These are phyloP conservation scores for Podarcis siculus DNA, from an alignment of 2,797 vertebrate species.

Conservation along the genomic window DNA sequence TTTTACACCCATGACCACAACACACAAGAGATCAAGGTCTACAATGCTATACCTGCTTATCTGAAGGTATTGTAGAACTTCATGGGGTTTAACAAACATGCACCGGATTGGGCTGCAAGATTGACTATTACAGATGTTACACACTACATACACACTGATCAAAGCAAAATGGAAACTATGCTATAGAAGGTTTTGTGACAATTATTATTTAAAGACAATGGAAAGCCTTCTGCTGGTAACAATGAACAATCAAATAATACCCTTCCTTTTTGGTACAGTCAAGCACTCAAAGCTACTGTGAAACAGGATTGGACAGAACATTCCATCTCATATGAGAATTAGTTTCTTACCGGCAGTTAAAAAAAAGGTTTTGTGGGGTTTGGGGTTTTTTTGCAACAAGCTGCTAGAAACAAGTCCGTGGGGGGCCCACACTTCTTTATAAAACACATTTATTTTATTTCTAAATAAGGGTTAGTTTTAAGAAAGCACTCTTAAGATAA, in stretches of 20 bases:
- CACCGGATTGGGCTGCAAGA: background rate
- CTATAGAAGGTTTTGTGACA: conserved; percentile 66
- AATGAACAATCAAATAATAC: conserved; percentile 61
- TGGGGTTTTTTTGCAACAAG: conserved; percentile 58
- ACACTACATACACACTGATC: conserved; percentile 48
- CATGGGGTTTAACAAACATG: conserved; percentile 6
- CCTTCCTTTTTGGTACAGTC: conserved; percentile 67
- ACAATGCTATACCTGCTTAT: background rate
- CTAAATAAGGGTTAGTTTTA: conserved; percentile 21
- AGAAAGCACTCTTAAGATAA: conserved; percentile 50
- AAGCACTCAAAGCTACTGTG: conserved; percentile 68
- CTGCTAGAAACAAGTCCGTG: conserved; percentile 62
- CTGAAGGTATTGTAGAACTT: background rate
- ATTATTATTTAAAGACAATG: conserved; percentile 75
- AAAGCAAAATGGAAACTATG: conserved; percentile 47
- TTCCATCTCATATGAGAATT: conserved; percentile 73
- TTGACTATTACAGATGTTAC: conserved; percentile 43
- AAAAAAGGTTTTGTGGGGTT: conserved; percentile 41
- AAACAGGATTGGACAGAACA: conserved; percentile 70
- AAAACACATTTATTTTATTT: conserved; percentile 44
- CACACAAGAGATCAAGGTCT: background rate
- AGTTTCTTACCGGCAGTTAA: conserved; percentile 57
- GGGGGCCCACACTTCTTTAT: conserved; percentile 48
- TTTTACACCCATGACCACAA: background rate
- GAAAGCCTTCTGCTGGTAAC: conserved; percentile 70